Base-by-base conservation (phyloP, 2,113 vertebrate genomes). In the Austrofundulus limnaeus region DNA sequence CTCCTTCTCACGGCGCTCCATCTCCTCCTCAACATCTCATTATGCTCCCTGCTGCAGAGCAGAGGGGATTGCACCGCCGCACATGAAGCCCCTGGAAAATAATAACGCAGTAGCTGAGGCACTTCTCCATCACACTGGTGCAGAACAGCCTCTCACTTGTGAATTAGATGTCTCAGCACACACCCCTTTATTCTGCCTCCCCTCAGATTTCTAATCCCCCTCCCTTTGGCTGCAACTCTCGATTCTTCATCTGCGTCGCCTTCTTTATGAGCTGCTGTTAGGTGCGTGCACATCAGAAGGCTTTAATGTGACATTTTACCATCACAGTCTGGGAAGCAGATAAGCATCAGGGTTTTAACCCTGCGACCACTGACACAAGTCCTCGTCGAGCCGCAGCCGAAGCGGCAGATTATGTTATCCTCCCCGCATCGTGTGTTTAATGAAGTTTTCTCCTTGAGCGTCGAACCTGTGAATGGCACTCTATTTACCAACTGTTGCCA, bases 21-120 rank as follows among this genome's bases (percentile, higher is more conserved):
- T 63, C 70, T 52, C 56, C 78, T 76, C 10, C 78, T 74, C 80
- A 51, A 62, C 72, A 75, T 87, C 76, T 78, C 80, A 84, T 89
- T 82, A 86, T 41, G 79, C 61, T 80, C 61, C 72, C 72, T 19
- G 83, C 79, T 80, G 79, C 73, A 80, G 59, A 74, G 71, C 9
- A 66, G 62, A 66, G 46, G 57, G 64, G 14, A 66, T 80, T 48
- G 69, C 56, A 46, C 70, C n/a, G 75, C 56, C 37, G 38, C 56
- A 55, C n/a, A 28, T 14, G n/a, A 37, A 68, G 58, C 66, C 53
- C 31, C 37, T 0, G 17, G 37, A 63, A 70, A 74, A 78, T 69
- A 71, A 88, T 78, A 75, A 84, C 28, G 60, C 52, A 15, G 74
- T 38, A 63, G 75, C 70, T 47, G 19, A 56, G 55, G 53, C 78